These are phyloP conservation scores for Agrilus biguttatus DNA, from an alignment of 2,888 invertebrate genomes.

Conservation along the genomic window DNA sequence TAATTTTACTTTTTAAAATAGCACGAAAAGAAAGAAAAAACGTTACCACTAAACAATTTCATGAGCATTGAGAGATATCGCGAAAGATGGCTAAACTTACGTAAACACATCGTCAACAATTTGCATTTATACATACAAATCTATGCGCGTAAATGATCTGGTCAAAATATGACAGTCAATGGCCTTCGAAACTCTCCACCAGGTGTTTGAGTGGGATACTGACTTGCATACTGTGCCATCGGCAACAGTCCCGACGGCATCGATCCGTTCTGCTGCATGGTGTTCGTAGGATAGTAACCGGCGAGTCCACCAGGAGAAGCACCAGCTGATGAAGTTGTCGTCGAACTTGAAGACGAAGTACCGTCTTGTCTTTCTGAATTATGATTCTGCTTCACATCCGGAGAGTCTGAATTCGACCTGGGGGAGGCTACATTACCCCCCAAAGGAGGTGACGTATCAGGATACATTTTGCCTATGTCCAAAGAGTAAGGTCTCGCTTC, in stretches of 20 bases:
- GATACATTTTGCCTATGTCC: conserved; percentile 53
- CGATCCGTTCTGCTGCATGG: conserved; percentile 30
- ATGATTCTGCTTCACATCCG: conserved; percentile 27
- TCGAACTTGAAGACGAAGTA: conserved; percentile 38
- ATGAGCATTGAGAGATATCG: background rate
- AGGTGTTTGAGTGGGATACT: conserved; percentile 37
- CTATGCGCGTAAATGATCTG: conserved; percentile 36
- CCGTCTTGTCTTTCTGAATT: conserved; percentile 27
- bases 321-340: conserved; percentile 46
- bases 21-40: conserved; percentile 1
- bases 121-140: conserved; percentile 4
- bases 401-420: conserved; percentile 41
- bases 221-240: conserved; percentile 51
- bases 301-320: conserved; percentile 44
- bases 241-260: conserved; percentile 35
- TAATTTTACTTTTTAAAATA: background rate
- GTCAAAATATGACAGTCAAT: conserved; percentile 70
- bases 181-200: conserved; percentile 60
- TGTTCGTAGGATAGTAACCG: conserved; percentile 40
- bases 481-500: conserved; percentile 36
- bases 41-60: background rate
- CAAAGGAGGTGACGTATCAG: conserved; percentile 39
- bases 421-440: conserved; percentile 16
- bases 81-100: conserved; percentile 1
- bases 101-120: background rate